phyloP scores from a whole-genome alignment of 2,113 vertebrate species.

The Galbula dea region DNA sequence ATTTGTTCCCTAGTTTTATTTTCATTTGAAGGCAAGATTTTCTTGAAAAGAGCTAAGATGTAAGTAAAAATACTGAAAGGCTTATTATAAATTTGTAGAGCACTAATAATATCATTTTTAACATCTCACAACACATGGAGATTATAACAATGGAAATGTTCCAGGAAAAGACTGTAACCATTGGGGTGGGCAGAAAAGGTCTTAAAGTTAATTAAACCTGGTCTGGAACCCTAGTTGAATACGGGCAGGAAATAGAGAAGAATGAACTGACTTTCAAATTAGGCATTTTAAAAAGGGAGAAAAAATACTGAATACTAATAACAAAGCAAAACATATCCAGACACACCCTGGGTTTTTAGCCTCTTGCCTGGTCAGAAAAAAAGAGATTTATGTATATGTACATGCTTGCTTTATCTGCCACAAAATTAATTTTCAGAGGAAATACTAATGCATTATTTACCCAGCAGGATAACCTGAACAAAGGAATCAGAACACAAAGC shows the following conservation, averaged over 20 bases:
- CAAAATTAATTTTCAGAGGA: conserved; percentile 2
- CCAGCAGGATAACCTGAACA: neutral
- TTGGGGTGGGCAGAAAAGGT: conserved; percentile 14
- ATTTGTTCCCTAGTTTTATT: neutral
- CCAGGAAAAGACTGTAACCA: conserved; percentile 17
- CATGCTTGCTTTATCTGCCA: conserved; percentile 15
- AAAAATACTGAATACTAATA: neutral
- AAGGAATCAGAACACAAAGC: neutral
- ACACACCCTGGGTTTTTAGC: neutral
- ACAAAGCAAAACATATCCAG: neutral
- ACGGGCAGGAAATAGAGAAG: conserved; percentile 50
- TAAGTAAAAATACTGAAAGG: neutral
- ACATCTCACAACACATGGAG: conserved; percentile 8
- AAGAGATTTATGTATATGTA: neutral
- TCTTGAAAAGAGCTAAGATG: neutral
- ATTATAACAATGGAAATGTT: conserved; percentile 33
- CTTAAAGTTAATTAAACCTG: conserved; percentile 32
- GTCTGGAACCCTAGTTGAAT: neutral
- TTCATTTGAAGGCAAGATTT: neutral
- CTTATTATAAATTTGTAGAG: neutral
- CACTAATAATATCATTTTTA: conserved; percentile 1
- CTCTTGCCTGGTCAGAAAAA: neutral
- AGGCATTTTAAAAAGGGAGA: neutral
- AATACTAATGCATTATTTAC: neutral
- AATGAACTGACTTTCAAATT: conserved; percentile 54